Evolutionary conservation across 2,113 vertebrate genomes (phyloP).

Genomic region (Paratilapia polleni): DNA sequence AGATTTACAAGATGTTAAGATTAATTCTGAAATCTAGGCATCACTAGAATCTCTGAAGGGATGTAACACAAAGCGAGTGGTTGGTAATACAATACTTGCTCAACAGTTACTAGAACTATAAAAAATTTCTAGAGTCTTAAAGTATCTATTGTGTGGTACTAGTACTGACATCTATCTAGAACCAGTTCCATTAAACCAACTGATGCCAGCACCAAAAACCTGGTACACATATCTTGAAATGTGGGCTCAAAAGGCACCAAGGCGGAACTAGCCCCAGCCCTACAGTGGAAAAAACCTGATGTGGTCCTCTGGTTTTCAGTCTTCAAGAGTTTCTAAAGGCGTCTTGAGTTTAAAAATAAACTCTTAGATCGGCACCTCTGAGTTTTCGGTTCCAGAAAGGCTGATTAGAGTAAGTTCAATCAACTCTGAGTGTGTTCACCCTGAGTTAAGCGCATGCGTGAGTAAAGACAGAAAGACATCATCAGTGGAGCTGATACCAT

Average conservation of each 20-base stretch:
- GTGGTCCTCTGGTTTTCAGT: accelerated
- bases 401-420: too few relatives aligned
- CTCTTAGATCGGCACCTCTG: too few relatives aligned
- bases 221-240: neutral
- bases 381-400: too few relatives aligned
- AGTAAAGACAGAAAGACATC: too few relatives aligned
- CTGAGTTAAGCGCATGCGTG: too few relatives aligned
- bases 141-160: accelerated
- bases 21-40: too few relatives aligned
- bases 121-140: neutral
- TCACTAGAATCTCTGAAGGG: too few relatives aligned
- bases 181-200: too few relatives aligned
- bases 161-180: neutral
- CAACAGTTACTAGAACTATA: neutral
- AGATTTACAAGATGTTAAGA: too few relatives aligned
- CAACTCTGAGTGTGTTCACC: too few relatives aligned
- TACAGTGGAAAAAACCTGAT: neutral
- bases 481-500: too few relatives aligned
- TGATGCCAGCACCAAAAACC: neutral
- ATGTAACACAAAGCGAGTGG: neutral
- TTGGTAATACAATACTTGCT: neutral
- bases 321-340: accelerated
- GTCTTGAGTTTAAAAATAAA: too few relatives aligned
- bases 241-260: accelerated
- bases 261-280: neutral